Evolutionary conservation across 1,140 invertebrate genomes (phyloP), one percentile per base, ranked within the genome.

Genomic region (Phocides pigmalion): DNA sequence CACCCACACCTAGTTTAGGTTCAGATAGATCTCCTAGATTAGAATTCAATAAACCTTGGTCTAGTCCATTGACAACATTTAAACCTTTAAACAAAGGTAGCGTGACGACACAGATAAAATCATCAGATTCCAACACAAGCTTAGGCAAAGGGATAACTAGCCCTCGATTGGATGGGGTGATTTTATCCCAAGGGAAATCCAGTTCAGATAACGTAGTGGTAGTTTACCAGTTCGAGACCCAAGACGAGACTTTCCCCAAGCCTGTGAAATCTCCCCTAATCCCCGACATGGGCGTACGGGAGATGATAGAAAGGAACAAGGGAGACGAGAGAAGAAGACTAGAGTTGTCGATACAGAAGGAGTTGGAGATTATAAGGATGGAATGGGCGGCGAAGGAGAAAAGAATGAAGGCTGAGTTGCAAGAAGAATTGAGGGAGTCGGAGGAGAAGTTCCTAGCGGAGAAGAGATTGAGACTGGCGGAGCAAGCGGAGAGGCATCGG

Each of bases 391-490:
- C 85, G 49, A 82, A 84, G 68, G 68, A 93, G 14, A 90, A 88
- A 64, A 90, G 77, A 47, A 76, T 93, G 70, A 79, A 87, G 46
- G 81, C 87, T 2, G 91, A 93, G 53, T 86, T 93, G 68, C 89
- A 93, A 19, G 78, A 91, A 0, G 89, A 93, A 35, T 74, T 94
- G n/a, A 91, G 88, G 3, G 91, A 92, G 25, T 80, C 93, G 1
- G 91, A 93, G 66, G 87, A 92, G 19, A 92, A 90, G 64, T 85
- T 93, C 65, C 88, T 93, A 65, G 89, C 87, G 53, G 92, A 94
- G 12, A 93, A 62, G 84, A 92, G 77, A 90, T 39, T 87, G 81
- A 87, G 88, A 72, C 90, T 78, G 66, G 76, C 42, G 17, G 87
- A 92, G 25, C 93, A 93, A 32, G 84, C 88, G 2, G 67, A 74